phyloP scores from a whole-genome alignment of 2,797 vertebrate genomes.

The Coregonus ussuriensis region DNA sequence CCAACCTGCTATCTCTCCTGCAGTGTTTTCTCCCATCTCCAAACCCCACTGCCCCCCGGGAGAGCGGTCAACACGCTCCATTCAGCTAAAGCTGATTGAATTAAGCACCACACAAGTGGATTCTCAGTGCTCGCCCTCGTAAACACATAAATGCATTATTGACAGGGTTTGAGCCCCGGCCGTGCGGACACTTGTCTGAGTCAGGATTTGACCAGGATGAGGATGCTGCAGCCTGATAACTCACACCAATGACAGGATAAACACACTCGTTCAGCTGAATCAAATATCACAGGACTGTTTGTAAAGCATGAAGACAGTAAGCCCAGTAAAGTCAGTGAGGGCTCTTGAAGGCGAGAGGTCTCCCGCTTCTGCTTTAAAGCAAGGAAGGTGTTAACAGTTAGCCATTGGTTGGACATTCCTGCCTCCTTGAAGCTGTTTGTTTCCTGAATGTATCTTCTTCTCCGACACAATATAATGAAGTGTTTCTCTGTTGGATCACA shows the following conservation, averaged over 20 bases:
- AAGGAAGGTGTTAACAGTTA: slow-evolving; percentile 23
- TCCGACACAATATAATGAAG: background rate
- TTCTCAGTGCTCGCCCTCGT: slow-evolving; percentile 52
- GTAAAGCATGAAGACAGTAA: slow-evolving; percentile 44
- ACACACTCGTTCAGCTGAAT: slow-evolving; percentile 28
- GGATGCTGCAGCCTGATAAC: slow-evolving; percentile 8
- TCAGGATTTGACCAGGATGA: slow-evolving; percentile 25
- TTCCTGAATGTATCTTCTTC: background rate
- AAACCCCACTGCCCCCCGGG: slow-evolving; percentile 43
- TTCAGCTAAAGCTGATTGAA: slow-evolving; percentile 63
- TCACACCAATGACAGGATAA: slow-evolving; percentile 41
- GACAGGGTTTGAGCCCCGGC: slow-evolving; percentile 40
- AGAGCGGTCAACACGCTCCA: slow-evolving; percentile 48
- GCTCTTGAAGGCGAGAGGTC: slow-evolving; percentile 13
- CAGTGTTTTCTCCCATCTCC: slow-evolving; percentile 47
- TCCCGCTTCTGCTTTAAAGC: slow-evolving; percentile 37
- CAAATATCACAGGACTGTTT: slow-evolving; percentile 22
- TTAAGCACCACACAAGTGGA: slow-evolving; percentile 60
- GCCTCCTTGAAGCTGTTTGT: background rate
- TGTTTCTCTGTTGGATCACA: background rate
- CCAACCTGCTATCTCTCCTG: slow-evolving; percentile 47
- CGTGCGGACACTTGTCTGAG: slow-evolving; percentile 31
- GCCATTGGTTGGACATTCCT: background rate
- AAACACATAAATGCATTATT: slow-evolving; percentile 56
- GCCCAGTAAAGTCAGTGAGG: slow-evolving; percentile 5